Evolutionary conservation across 53 echinoderm and acorn worm genomes (phyloP).

Genomic region (Patiria pectinifera): DNA sequence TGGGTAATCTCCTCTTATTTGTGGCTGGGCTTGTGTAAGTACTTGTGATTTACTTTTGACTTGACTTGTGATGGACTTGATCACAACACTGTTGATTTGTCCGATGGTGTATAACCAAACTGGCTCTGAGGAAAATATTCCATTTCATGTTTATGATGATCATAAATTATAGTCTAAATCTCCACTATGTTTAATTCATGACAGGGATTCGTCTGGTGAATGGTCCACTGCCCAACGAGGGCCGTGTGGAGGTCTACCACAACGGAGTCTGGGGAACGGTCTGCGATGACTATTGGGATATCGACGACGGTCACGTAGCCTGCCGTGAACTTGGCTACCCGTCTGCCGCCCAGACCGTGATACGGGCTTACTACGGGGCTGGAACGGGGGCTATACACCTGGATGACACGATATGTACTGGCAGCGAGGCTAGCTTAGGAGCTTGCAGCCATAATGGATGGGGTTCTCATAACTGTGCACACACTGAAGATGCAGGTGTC

Average conservation of each 20-base stretch:
- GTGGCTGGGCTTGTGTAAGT: no score
- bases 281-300: slow-evolving; percentile 27
- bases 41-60: no score
- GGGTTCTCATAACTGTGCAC: not conserved
- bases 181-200: not conserved
- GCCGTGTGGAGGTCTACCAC: slow-evolving; percentile 10
- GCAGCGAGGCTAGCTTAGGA: not conserved
- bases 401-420: not conserved
- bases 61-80: no score
- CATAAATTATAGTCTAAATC: no score
- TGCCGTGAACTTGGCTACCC: slow-evolving; percentile 18
- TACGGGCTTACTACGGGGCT: not conserved
- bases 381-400: slow-evolving; percentile 9
- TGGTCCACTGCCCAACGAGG: not conserved
- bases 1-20: no score
- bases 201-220: not conserved
- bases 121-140: no score
- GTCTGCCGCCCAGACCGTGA: not conserved
- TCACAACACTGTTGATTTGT: no score
- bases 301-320: slow-evolving; percentile 9
- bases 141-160: no score
- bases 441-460: not conserved
- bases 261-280: slow-evolving; percentile 26
- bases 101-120: no score
- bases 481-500: slow-evolving; percentile 15